phyloP scores from a whole-genome alignment of 2,888 invertebrate species.

The Amblyjoppa fuscipennis region DNA sequence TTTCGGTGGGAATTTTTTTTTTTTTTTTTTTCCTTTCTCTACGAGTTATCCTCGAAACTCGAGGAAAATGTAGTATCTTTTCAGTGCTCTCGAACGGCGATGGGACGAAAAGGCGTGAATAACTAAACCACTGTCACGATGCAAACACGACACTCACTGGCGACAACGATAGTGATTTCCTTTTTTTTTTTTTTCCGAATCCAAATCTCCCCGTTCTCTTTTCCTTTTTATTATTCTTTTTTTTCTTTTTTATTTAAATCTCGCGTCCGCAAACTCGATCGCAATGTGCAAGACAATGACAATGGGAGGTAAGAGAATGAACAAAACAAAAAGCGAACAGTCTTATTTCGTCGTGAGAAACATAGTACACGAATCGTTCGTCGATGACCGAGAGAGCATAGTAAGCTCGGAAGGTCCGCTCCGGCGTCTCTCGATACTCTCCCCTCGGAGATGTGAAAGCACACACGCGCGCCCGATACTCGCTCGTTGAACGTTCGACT shows the following conservation, averaged over 20 bases:
- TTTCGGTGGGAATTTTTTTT: neutral
- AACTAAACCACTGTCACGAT: neutral
- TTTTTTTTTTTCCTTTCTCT: neutral
- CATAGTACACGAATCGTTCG: conserved; percentile 1
- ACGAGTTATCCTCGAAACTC: neutral
- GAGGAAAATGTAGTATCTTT: neutral
- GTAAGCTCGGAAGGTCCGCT: conserved; percentile 6
- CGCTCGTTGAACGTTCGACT: conserved; percentile 67
- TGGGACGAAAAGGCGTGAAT: neutral
- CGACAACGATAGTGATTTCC: neutral
- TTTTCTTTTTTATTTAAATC: neutral
- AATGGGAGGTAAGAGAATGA: neutral
- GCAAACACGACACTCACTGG: conserved; percentile 7
- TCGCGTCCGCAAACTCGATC: neutral
- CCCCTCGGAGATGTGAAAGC: conserved; percentile 15
- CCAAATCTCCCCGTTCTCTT: neutral
- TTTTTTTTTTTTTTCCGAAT: neutral
- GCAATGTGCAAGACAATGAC: neutral
- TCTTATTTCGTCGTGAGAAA: neutral
- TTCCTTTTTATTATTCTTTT: neutral
- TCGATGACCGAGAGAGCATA: conserved; percentile 38
- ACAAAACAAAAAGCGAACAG: neutral
- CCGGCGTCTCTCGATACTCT: conserved; percentile 15
- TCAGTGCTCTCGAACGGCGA: neutral
- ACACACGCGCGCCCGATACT: conserved; percentile 49